Base-by-base conservation (phyloP, 2,797 vertebrate species). In the Microcaecilia unicolor region DNA sequence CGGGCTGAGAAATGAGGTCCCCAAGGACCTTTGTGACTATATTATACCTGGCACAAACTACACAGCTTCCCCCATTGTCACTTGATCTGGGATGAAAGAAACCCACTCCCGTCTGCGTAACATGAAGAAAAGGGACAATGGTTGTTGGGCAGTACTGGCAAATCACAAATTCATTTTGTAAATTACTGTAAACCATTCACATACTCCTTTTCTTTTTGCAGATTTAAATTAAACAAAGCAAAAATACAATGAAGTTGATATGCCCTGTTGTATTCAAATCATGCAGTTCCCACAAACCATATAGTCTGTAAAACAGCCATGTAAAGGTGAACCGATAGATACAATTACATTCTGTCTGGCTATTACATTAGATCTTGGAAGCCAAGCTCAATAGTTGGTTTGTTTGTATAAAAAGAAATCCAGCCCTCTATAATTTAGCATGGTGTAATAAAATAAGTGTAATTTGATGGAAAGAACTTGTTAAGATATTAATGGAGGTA, bases 51-150 rank as follows among this genome's bases (percentile, higher is more conserved):
- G 38, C 37, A 66, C 15, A 58, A 50, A 45, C 32, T 47, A 52
- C 21, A 47, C 26, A 8, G 18, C 15, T 53, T 34, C 38, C 25
- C 53, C 47, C 51, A 48, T 36, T 65, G 84, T 72, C 63, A 83
- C 62, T 53, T 57, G 78, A 87, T 74, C 70, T 48, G 37, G 64
- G 70, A 62, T 79, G 48, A 83, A 83, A 78, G 71, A 67, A 58
- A 36, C 22, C 41, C 57, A 42, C 10, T 44, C 31, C 49, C 55
- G 27, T 33, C 22, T 59, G 54, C 52, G 34, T 37, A 12, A 44
- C 30, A 41, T 22, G 9, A 30, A 47, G 32, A 47, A 41, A 38
- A 55, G 42, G 42, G 55, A 42, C 18, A 4, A 28, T 22, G 31
- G 16, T 6, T 28, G 17, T 21, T 22, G 10, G 5, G 4, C 30